Evolutionary conservation across 2,888 invertebrate species (phyloP).

Genomic region (Zygaena filipendulae): DNA sequence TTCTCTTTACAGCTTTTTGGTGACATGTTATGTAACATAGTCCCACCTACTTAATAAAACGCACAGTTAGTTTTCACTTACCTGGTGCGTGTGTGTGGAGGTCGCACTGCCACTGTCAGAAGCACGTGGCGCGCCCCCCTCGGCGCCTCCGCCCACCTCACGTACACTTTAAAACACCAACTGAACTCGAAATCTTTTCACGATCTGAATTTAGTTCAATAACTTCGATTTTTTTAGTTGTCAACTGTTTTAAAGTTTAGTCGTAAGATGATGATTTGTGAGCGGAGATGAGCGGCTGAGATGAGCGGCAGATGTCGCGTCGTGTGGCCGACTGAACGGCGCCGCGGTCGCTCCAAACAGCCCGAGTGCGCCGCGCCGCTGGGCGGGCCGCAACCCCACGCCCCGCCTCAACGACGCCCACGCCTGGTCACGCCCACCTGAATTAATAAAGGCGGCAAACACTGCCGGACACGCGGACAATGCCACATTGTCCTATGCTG

Average conservation of each 20-base stretch:
- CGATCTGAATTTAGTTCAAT: too few relatives aligned
- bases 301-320: slow-evolving; percentile 49
- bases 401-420: slow-evolving; percentile 46
- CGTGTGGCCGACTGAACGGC: slow-evolving; percentile 48
- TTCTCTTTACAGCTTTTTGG: too few relatives aligned
- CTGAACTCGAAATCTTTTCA: slow-evolving; percentile 17
- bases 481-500: slow-evolving; percentile 62
- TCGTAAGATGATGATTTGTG: too few relatives aligned
- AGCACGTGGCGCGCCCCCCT: slow-evolving; percentile 25
- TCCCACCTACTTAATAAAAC: too few relatives aligned
- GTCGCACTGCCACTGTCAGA: slow-evolving; percentile 30
- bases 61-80: slow-evolving; percentile 37
- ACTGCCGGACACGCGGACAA: slow-evolving; percentile 65
- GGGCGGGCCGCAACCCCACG: slow-evolving; percentile 29
- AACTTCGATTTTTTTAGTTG: too few relatives aligned
- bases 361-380: slow-evolving; percentile 28
- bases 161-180: slow-evolving; percentile 22
- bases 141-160: slow-evolving; percentile 21
- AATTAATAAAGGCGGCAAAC: slow-evolving; percentile 68
- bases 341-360: slow-evolving; percentile 20
- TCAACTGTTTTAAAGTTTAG: too few relatives aligned
- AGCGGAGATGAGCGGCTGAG: slow-evolving; percentile 28
- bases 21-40: too few relatives aligned
- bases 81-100: slow-evolving; percentile 51
- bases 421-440: slow-evolving; percentile 49